Evolutionary conservation across 1,140 invertebrate genomes (phyloP).

Genomic region (Drosophila miranda): DNA sequence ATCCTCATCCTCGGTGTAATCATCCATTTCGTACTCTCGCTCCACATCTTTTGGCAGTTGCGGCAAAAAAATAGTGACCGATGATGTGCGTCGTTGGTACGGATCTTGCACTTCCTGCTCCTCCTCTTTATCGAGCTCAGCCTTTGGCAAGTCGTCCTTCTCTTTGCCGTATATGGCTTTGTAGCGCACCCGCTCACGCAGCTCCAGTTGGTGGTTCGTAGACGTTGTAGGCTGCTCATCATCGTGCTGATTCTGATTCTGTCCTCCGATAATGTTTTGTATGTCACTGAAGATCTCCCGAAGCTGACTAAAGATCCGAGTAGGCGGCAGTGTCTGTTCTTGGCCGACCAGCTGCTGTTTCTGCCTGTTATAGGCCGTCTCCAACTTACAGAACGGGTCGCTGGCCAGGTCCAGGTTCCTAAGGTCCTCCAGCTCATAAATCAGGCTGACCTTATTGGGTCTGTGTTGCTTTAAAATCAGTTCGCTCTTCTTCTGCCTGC

Average conservation of each 20-base stretch:
- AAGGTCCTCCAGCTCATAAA: slow-evolving; percentile 36
- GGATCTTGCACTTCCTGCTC: not conserved
- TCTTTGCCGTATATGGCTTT: slow-evolving; percentile 53
- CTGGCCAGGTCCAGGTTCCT: slow-evolving; percentile 10
- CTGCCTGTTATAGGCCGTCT: slow-evolving; percentile 64
- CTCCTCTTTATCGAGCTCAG: not conserved
- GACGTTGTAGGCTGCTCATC: slow-evolving; percentile 12
- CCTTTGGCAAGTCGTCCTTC: too few species aligned
- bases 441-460: slow-evolving; percentile 15
- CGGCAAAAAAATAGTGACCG: slow-evolving; percentile 48
- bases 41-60: slow-evolving; percentile 39
- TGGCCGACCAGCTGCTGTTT: slow-evolving; percentile 38
- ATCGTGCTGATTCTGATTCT: not conserved
- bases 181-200: slow-evolving; percentile 37
- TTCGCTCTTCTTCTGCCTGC: not conserved
- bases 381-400: slow-evolving; percentile 46
- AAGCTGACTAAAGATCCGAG: slow-evolving; percentile 56
- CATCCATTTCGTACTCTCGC: slow-evolving; percentile 23
- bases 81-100: slow-evolving; percentile 55
- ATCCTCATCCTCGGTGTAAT: slow-evolving; percentile 15
- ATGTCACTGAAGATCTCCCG: slow-evolving; percentile 48
- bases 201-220: slow-evolving; percentile 29
- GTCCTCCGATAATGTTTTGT: slow-evolving; percentile 29
- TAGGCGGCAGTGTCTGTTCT: slow-evolving; percentile 40
- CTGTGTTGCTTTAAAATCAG: slow-evolving; percentile 28